Evolutionary conservation across 2,113 vertebrate species (phyloP).

Genomic region (Nothobranchius furzeri): DNA sequence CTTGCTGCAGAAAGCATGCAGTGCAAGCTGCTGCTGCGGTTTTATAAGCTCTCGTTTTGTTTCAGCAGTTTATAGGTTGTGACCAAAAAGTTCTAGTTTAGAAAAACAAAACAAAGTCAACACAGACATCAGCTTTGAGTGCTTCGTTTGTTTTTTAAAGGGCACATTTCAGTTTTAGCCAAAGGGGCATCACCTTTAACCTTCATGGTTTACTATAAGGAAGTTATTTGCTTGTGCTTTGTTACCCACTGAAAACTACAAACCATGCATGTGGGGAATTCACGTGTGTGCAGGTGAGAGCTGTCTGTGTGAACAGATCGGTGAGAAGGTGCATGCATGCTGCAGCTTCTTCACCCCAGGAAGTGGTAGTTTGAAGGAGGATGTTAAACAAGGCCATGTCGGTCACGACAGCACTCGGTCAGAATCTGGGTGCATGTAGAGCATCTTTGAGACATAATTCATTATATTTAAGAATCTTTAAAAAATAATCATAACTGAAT

Average conservation of each 20-base stretch:
- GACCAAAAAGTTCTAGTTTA: neutral
- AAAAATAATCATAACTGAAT: no score
- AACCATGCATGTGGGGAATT: neutral
- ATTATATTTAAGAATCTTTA: no score
- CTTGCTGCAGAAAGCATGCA: constrained; percentile 35
- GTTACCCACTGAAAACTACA: neutral
- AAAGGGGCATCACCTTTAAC: neutral
- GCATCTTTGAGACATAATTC: no score
- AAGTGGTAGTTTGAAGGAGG: constrained; percentile 20
- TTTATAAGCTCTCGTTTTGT: constrained; percentile 31
- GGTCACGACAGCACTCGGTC: neutral
- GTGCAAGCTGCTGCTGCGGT: constrained; percentile 50
- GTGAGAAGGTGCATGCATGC: neutral
- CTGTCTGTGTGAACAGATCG: no score
- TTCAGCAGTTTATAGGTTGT: constrained; percentile 10
- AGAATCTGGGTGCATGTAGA: neutral
- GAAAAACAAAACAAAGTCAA: neutral
- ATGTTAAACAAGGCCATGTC: constrained; percentile 18
- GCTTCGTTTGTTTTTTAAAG: neutral
- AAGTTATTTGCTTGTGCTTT: neutral
- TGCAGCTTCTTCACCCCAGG: constrained; percentile 38
- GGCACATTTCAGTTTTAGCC: constrained; percentile 18
- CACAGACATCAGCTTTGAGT: neutral
- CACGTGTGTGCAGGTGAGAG: no score
- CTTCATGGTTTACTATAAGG: neutral